Evolutionary conservation across 2,797 vertebrate genomes (phyloP).

Genomic region (Phataginus tetradactyla): DNA sequence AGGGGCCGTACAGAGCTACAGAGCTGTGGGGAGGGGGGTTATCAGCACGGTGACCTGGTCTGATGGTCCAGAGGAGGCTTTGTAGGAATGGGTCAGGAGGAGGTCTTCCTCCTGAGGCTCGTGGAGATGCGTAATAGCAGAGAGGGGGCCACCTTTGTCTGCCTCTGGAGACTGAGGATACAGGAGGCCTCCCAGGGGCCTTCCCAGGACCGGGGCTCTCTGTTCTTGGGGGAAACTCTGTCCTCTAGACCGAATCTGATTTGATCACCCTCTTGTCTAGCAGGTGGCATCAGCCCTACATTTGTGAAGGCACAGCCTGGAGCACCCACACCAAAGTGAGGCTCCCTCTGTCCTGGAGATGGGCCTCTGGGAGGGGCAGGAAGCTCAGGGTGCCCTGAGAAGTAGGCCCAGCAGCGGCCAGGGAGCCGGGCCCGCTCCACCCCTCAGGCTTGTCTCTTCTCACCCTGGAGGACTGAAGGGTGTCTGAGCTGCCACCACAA

Average conservation of each 20-base stretch:
- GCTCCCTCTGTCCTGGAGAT: neutral
- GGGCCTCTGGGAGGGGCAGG: neutral
- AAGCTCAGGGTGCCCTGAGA: neutral
- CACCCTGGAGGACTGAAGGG: neutral
- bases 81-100: neutral
- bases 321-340: neutral
- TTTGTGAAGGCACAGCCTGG: neutral
- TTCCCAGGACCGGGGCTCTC: neutral
- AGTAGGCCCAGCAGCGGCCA: neutral
- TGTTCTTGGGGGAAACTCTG: neutral
- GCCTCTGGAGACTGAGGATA: neutral
- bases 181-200: neutral
- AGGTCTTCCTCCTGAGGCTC: neutral
- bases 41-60: neutral
- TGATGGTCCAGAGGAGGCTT: neutral
- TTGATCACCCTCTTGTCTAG: neutral
- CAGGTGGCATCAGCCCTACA: neutral
- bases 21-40: neutral
- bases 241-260: neutral
- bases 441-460: fast-evolving
- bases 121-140: fast-evolving
- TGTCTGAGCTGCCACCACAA: neutral
- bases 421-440: neutral
- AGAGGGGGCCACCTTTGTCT: neutral
- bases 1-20: neutral